Conservation (phyloP, 2,113 vertebrate genomes). For the Saguinus imperator region DNA sequence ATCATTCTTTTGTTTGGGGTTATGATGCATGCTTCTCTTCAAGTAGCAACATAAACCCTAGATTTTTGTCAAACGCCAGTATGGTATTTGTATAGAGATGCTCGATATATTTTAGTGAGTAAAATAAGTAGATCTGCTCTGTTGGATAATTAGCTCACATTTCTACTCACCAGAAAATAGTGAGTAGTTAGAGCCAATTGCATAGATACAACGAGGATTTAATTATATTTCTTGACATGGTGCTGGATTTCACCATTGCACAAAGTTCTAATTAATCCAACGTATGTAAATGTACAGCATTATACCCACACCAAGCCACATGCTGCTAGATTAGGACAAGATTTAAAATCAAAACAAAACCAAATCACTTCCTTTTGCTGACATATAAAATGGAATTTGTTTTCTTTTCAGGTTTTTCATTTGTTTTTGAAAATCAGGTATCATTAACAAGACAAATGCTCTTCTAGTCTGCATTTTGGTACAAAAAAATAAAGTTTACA, state of each 20-base stretch:
- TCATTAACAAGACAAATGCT: background rate
- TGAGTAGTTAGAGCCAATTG: background rate
- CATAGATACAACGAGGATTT: background rate
- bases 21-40: background rate
- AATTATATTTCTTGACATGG: background rate
- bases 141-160: background rate
- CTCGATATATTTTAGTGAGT: background rate
- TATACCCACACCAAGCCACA: background rate
- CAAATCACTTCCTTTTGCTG: background rate
- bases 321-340: background rate
- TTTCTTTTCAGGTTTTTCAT: background rate
- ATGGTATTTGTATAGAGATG: background rate
- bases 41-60: background rate
- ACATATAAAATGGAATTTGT: background rate
- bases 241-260: background rate
- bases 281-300: background rate
- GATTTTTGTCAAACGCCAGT: background rate
- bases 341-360: background rate
- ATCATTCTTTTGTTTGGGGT: background rate
- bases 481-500: background rate
- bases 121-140: background rate
- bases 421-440: background rate
- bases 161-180: background rate
- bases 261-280: background rate
- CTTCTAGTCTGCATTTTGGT: background rate